Evolutionary conservation across 2,797 vertebrate species (phyloP).

Genomic region (Bufotes viridis): DNA sequence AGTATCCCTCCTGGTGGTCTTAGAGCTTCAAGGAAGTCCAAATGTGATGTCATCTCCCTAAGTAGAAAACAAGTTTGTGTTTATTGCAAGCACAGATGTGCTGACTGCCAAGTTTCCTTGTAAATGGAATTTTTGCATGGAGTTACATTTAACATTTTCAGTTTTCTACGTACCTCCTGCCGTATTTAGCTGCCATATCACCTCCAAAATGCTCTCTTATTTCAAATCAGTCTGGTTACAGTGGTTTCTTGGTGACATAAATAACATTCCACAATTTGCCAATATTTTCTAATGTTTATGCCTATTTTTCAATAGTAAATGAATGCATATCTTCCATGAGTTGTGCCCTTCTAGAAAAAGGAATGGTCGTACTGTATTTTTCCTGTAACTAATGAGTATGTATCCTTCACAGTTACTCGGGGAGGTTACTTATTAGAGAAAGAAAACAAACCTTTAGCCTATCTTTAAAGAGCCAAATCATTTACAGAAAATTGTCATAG

Average conservation of each 20-base stretch:
- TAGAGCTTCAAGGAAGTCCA: neutral
- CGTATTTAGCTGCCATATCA: neutral
- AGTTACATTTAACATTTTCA: neutral
- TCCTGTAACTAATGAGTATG: neutral
- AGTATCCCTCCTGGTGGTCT: neutral
- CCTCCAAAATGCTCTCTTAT: neutral
- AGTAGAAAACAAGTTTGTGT: neutral
- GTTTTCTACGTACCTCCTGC: neutral
- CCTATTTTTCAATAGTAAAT: neutral
- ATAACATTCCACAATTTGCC: neutral
- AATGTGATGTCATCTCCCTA: conserved; percentile 18
- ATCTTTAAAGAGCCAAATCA: no score
- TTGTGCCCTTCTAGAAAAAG: neutral
- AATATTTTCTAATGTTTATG: neutral
- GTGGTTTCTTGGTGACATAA: neutral
- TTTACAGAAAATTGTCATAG: no score
- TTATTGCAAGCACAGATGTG: neutral
- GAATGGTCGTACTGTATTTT: neutral
- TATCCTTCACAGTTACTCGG: neutral
- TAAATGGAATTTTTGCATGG: neutral
- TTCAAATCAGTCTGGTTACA: neutral
- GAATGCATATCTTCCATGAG: neutral
- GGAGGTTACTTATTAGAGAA: no score
- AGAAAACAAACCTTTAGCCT: no score
- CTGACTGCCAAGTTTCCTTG: conserved; percentile 3